Percentiles rank a stretch among this genome's conserved stretches.
Conservation (phyloP, 2,113 vertebrate species). For the Heterotis niloticus region DNA sequence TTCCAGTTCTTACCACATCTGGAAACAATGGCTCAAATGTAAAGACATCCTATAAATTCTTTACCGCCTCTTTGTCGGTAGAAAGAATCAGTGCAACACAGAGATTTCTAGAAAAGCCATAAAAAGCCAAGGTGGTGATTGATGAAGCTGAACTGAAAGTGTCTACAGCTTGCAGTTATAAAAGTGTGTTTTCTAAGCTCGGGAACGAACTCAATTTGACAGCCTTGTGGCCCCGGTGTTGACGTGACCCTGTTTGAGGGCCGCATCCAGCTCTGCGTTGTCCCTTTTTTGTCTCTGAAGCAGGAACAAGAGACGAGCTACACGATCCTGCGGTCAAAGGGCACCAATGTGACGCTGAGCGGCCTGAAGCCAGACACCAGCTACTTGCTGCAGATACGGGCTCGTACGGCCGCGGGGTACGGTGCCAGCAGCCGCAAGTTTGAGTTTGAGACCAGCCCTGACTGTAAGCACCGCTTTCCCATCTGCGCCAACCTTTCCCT, state of each 20-base stretch:
- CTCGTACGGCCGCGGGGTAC: conserved; percentile 91
- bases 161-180: conserved; percentile 38
- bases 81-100: conserved; percentile 40
- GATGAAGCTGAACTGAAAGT: conserved; percentile 47
- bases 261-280: conserved; percentile 4
- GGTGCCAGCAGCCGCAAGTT: conserved; percentile 91
- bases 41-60: conserved; percentile 59
- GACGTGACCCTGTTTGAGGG: conserved; percentile 11
- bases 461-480: conserved; percentile 75
- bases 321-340: conserved; percentile 88
- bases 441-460: conserved; percentile 95
- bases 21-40: conserved; percentile 60
- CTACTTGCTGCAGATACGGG: conserved; percentile 93
- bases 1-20: conserved; percentile 54
- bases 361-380: conserved; percentile 91
- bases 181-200: conserved; percentile 14
- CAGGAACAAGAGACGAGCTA: conserved; percentile 99
- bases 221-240: not conserved
- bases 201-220: conserved; percentile 5
- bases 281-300: conserved; percentile 62
- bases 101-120: conserved; percentile 60
- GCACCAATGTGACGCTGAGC: conserved; percentile 88
- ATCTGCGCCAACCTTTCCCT: not conserved
- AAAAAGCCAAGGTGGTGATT: conserved; percentile 59
- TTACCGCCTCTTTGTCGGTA: conserved; percentile 50